phyloP scores from a whole-genome alignment of 2,888 invertebrate genomes.

The Netelia inedita region DNA sequence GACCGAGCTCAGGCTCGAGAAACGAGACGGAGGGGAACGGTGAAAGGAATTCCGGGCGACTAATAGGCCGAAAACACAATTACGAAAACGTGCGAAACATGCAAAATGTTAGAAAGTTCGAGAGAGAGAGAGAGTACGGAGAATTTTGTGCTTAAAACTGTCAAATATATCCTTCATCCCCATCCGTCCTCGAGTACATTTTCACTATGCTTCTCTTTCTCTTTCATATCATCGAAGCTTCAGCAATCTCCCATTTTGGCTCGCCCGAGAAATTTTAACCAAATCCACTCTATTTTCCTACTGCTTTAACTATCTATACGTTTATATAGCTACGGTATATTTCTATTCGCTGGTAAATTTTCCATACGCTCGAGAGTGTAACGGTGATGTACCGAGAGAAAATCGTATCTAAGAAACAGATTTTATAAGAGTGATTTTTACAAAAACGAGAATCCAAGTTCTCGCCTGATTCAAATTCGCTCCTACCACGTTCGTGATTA shows the following conservation, averaged over 20 bases:
- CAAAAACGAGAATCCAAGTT: too few species aligned
- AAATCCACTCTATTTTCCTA: not conserved
- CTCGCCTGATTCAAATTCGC: too few species aligned
- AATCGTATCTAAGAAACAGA: too few species aligned
- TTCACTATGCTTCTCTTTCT: constrained; percentile 22
- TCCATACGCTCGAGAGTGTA: not conserved
- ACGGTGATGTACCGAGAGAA: too few species aligned
- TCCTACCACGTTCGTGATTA: too few species aligned
- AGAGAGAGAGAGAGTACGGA: constrained; percentile 4
- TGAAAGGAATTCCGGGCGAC: constrained; percentile 7
- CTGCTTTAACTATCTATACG: not conserved
- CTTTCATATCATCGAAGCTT: constrained; percentile 29
- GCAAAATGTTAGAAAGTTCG: not conserved
- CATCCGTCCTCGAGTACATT: constrained; percentile 21
- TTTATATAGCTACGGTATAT: not conserved
- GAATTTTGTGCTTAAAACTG: constrained; percentile 20
- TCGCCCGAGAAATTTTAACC: constrained; percentile 26
- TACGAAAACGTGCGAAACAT: constrained; percentile 33
- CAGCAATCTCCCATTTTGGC: not conserved
- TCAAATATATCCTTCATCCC: constrained; percentile 60
- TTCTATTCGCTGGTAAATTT: not conserved
- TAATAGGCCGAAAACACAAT: constrained; percentile 33
- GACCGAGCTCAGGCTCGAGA: not conserved
- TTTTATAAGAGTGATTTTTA: too few species aligned
- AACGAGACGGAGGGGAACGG: not conserved